Conservation (phyloP, 2,113 vertebrate genomes). For the Phylloscopus whistleri region DNA sequence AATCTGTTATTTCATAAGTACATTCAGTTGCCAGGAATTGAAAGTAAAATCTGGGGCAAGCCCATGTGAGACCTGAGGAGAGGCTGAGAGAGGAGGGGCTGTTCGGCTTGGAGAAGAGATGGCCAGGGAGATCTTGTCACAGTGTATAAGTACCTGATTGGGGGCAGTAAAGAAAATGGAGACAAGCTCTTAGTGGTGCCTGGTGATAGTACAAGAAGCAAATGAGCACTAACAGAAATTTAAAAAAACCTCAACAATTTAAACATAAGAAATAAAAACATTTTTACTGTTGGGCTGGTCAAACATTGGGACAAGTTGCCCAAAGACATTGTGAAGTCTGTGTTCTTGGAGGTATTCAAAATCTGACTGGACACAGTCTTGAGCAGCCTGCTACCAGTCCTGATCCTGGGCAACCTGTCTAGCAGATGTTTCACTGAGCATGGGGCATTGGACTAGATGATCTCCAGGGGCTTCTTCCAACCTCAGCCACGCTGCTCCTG, state of each 20-base stretch:
- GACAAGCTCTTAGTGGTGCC: not conserved
- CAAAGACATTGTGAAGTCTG: not conserved
- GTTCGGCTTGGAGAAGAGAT: not conserved
- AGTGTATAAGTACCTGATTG: not conserved
- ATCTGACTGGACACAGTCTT: not conserved
- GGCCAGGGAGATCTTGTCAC: not conserved
- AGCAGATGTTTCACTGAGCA: not conserved
- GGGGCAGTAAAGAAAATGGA: not conserved
- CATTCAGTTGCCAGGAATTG: not conserved
- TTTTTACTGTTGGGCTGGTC: not conserved
- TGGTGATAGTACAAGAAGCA: not conserved
- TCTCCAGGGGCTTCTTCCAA: not conserved
- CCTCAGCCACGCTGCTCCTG: not conserved
- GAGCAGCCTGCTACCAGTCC: not conserved
- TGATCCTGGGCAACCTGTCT: not conserved
- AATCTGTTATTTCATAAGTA: not conserved
- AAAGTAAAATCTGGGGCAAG: not conserved
- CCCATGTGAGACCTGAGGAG: not conserved
- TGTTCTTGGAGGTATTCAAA: not conserved
- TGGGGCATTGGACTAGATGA: accelerated
- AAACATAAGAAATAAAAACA: not conserved
- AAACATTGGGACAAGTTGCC: not conserved
- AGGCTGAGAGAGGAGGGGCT: not conserved
- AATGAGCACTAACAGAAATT: not conserved
- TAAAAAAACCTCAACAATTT: not conserved